phyloP scores from a whole-genome alignment of 2,797 vertebrate genomes.

The Numenius phaeopus region DNA sequence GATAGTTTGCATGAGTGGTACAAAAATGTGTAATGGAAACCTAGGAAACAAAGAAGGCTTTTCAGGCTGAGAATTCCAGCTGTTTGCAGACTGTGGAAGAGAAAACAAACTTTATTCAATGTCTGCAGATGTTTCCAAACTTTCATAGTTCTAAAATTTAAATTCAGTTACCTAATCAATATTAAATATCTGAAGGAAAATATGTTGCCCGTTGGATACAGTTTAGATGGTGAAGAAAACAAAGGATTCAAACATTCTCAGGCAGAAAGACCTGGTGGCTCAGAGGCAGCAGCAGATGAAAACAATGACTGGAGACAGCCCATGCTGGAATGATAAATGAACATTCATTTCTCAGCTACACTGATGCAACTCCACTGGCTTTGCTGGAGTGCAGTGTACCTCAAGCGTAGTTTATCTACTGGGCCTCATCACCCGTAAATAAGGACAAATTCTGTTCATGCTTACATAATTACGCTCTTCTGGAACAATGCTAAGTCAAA shows the following conservation, averaged over 20 bases:
- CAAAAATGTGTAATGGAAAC: constrained; percentile 72
- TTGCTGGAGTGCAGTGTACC: neutral
- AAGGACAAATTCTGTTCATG: neutral
- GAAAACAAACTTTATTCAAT: constrained; percentile 61
- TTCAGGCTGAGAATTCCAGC: constrained; percentile 64
- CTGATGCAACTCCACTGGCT: neutral
- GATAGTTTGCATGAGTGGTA: constrained; percentile 57
- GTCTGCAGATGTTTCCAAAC: constrained; percentile 66
- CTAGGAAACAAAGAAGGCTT: constrained; percentile 65
- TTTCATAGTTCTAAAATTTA: constrained; percentile 53
- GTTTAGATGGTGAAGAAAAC: constrained; percentile 39
- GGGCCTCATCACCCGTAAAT: neutral
- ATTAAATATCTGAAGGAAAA: constrained; percentile 57
- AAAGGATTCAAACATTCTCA: constrained; percentile 45
- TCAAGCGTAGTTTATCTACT: neutral
- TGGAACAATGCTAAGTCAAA: neutral
- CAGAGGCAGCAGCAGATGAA: constrained; percentile 46
- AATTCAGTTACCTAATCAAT: constrained; percentile 68
- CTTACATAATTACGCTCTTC: neutral
- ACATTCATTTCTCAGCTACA: constrained; percentile 9
- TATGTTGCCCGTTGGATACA: constrained; percentile 18
- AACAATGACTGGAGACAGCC: constrained; percentile 30
- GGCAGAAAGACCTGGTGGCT: constrained; percentile 28
- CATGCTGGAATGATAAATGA: neutral
- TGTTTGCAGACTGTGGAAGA: constrained; percentile 54